A percentile compares a stretch with the other conserved stretches of the same genome.
phyloP scores from a whole-genome alignment of 2,113 vertebrate genomes.

The Oxyura jamaicensis region DNA sequence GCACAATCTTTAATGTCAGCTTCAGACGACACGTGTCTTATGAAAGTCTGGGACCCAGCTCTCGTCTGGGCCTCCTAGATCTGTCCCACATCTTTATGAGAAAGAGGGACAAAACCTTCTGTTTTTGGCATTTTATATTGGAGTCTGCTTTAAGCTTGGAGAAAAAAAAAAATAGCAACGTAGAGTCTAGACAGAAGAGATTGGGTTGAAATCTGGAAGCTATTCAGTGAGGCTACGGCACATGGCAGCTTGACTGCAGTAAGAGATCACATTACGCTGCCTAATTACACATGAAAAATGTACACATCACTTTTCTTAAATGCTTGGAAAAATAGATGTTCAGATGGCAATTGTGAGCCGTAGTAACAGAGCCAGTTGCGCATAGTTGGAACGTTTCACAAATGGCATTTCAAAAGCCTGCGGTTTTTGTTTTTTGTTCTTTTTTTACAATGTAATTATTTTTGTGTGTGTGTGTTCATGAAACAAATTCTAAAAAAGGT shows the following conservation, averaged over 20 bases:
- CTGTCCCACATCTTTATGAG: conserved; percentile 82
- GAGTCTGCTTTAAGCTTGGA: conserved; percentile 79
- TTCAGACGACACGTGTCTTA: conserved; percentile 82
- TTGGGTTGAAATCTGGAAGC: conserved; percentile 91
- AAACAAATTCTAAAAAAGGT: conserved; percentile 25
- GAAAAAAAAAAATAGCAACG: conserved; percentile 80
- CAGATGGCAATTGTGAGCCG: conserved; percentile 54
- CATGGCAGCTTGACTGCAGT: conserved; percentile 80
- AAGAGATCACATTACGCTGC: conserved; percentile 85
- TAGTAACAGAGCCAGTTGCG: conserved; percentile 23
- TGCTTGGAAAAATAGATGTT: conserved; percentile 78
- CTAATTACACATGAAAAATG: conserved; percentile 90
- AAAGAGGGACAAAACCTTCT: conserved; percentile 82
- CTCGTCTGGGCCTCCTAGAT: conserved; percentile 69
- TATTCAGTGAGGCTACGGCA: conserved; percentile 82
- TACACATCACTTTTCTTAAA: conserved; percentile 76
- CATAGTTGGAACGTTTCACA: neutral
- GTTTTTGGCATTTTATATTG: conserved; percentile 85
- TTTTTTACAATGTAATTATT: neutral
- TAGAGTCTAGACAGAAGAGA: conserved; percentile 91
- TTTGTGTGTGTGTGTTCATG: neutral
- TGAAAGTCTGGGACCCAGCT: conserved; percentile 76
- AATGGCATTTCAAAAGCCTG: conserved; percentile 60
- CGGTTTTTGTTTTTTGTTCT: neutral
- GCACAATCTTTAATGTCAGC: conserved; percentile 80